These are phyloP conservation scores for Oceanites oceanicus DNA, from an alignment of 2,113 vertebrate genomes.

Conservation along the genomic window DNA sequence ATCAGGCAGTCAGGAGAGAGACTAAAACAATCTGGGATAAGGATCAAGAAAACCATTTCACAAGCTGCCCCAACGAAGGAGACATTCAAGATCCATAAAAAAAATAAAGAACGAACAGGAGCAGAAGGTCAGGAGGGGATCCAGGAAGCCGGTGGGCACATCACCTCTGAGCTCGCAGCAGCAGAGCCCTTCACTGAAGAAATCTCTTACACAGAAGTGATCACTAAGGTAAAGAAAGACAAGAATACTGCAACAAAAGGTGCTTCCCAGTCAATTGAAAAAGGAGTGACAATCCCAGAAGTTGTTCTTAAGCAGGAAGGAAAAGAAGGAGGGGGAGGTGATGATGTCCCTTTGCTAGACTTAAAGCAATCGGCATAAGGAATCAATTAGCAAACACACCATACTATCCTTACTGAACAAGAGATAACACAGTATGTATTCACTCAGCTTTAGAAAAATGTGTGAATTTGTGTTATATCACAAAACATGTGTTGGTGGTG, in stretches of 20 bases:
- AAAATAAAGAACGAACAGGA: constrained; percentile 78
- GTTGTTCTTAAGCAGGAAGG: constrained; percentile 74
- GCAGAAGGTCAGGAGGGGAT: constrained; percentile 84
- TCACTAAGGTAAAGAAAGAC: constrained; percentile 81
- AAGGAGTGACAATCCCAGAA: constrained; percentile 56
- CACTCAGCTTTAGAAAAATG: not conserved
- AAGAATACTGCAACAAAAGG: constrained; percentile 69
- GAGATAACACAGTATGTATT: not conserved
- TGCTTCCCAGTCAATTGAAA: constrained; percentile 58
- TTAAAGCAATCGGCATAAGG: constrained; percentile 86
- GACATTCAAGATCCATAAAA: constrained; percentile 86
- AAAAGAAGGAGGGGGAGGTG: constrained; percentile 73
- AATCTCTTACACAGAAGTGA: constrained; percentile 81
- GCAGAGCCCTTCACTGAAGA: constrained; percentile 81
- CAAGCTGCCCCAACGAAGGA: constrained; percentile 88
- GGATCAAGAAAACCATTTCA: constrained; percentile 90
- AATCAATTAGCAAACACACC: not conserved
- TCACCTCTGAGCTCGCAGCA: constrained; percentile 46
- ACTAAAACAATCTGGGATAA: constrained; percentile 83
- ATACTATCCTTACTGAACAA: not conserved
- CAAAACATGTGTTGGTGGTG: not conserved
- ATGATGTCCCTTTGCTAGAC: constrained; percentile 77
- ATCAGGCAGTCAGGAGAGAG: constrained; percentile 90
- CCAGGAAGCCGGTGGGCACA: constrained; percentile 68
- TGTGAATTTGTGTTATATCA: not conserved